phyloP scores from a whole-genome alignment of 37 sponge, comb jelly and placozoan genomes.

The Beroe forskalii region DNA sequence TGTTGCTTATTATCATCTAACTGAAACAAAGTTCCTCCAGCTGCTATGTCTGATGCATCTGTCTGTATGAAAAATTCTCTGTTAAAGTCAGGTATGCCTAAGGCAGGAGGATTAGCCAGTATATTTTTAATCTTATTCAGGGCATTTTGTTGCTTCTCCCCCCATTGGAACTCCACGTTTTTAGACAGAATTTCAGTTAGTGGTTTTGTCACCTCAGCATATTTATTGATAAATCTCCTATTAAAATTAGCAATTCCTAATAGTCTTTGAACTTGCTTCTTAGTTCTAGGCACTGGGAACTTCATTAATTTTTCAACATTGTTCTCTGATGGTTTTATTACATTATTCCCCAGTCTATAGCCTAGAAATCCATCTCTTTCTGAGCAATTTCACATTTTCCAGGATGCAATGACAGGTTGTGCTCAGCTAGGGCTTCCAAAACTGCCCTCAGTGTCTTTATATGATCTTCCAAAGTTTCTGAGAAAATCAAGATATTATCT shows the following conservation, averaged over 20 bases:
- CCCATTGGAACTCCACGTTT: neutral
- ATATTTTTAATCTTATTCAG: neutral
- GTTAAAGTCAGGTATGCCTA: neutral
- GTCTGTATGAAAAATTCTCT: neutral
- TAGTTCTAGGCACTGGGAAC: neutral
- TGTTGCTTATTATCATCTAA: neutral
- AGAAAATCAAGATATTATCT: constrained; percentile 66
- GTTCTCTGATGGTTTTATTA: too few species aligned
- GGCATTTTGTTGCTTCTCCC: neutral
- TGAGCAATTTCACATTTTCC: constrained; percentile 62
- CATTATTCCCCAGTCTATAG: too few species aligned
- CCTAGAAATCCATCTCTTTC: neutral
- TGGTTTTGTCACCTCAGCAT: neutral
- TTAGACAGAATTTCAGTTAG: neutral
- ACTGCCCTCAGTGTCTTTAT: constrained; percentile 28
- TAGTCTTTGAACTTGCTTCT: constrained; percentile 21
- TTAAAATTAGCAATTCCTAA: constrained; percentile 46
- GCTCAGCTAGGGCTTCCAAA: constrained; percentile 42
- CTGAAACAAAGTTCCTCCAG: constrained; percentile 19
- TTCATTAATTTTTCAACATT: neutral
- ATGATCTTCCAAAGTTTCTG: constrained; percentile 60
- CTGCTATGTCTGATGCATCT: neutral
- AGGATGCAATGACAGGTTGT: constrained; percentile 58
- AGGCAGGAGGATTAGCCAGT: neutral
- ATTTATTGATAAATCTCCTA: constrained; percentile 8